Evolutionary conservation across 2,113 vertebrate species (phyloP).

Genomic region (Sminthopsis crassicaudata): DNA sequence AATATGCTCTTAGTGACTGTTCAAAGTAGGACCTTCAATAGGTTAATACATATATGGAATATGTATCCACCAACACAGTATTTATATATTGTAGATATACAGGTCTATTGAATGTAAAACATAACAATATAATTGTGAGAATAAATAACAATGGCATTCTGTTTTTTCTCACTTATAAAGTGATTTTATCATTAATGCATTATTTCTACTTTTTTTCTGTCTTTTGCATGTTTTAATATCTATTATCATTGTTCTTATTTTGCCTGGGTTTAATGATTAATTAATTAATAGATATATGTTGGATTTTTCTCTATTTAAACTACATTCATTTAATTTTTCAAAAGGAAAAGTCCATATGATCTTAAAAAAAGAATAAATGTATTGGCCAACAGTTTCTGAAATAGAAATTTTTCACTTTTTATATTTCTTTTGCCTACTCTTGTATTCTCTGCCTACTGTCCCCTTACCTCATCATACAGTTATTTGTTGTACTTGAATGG

Average conservation of each 20-base stretch:
- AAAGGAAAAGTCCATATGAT: conserved; percentile 24
- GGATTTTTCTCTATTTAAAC: conserved; percentile 19
- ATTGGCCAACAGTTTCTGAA: conserved; percentile 62
- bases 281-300: conserved; percentile 43
- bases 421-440: conserved; percentile 17
- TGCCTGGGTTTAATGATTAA: conserved; percentile 31
- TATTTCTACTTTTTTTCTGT: background rate
- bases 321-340: conserved; percentile 27
- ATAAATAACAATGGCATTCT: background rate
- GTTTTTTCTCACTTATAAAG: conserved; percentile 36
- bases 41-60: conserved; percentile 31
- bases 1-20: background rate
- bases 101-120: conserved; percentile 12
- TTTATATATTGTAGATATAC: conserved; percentile 31
- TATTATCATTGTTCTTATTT: background rate
- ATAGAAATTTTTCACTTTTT: conserved; percentile 43
- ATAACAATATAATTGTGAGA: conserved; percentile 6
- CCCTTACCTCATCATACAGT: conserved; percentile 67
- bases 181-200: background rate
- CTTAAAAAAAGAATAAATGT: conserved; percentile 21
- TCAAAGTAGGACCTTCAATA: background rate
- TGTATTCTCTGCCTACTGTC: conserved; percentile 51
- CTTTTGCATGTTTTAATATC: conserved; percentile 18
- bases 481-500: conserved; percentile 73
- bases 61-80: background rate